Percentiles rank a stretch among this genome's conserved stretches.
These are phyloP conservation scores for Zhengitettix transpicula DNA, from an alignment of 2,888 invertebrate species.

Conservation along the genomic window DNA sequence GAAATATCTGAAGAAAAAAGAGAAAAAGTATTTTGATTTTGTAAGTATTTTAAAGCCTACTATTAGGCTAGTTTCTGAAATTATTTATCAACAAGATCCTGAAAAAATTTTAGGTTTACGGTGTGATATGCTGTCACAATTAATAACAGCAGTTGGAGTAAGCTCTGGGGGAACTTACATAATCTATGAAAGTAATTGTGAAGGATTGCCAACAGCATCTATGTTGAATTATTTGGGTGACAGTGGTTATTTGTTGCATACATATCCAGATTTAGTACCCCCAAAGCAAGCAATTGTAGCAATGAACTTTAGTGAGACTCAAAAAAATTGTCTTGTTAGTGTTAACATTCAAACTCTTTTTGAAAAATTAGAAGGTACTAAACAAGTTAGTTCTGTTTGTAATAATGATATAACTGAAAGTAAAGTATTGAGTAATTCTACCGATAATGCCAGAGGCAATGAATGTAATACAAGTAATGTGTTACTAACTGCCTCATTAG, in stretches of 20 bases:
- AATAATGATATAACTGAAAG: not conserved
- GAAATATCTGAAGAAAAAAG: constrained; percentile 90
- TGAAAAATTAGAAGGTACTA: constrained; percentile 47
- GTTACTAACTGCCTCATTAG: no score
- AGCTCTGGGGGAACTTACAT: constrained; percentile 52
- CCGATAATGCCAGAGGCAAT: constrained; percentile 1
- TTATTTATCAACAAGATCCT: constrained; percentile 67
- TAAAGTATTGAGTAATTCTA: not conserved
- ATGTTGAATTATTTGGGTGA: constrained; percentile 61
- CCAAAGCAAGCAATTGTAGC: constrained; percentile 62
- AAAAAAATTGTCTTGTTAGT: constrained; percentile 48
- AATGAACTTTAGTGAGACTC: constrained; percentile 60
- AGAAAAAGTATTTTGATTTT: constrained; percentile 79
- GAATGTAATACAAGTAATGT: constrained; percentile 7
- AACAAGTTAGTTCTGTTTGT: not conserved
- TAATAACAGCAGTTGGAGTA: constrained; percentile 67
- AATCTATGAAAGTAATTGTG: constrained; percentile 76
- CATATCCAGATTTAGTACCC: constrained; percentile 67
- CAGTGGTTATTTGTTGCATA: constrained; percentile 48
- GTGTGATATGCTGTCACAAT: constrained; percentile 76
- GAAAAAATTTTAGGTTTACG: constrained; percentile 60
- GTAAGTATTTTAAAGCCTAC: constrained; percentile 65
- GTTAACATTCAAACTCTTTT: constrained; percentile 63
- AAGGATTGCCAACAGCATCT: constrained; percentile 69
- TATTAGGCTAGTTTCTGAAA: constrained; percentile 63